Evolutionary conservation across 2,113 vertebrate species (phyloP).

Genomic region (Lathamus discolor): DNA sequence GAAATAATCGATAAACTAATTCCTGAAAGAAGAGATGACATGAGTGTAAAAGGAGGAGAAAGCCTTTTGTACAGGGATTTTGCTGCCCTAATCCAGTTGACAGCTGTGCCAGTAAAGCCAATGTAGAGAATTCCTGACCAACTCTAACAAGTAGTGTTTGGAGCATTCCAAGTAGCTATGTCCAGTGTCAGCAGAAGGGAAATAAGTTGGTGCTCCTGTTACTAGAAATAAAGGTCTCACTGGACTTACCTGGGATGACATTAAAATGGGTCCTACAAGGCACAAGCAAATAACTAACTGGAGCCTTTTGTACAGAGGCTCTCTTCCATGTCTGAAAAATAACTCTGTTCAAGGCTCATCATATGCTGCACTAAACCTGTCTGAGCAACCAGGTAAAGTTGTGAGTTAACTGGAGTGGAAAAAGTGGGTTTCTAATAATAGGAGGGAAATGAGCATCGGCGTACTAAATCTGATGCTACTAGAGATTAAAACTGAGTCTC

Average conservation of each 20-base stretch:
- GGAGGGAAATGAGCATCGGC: neutral
- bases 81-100: neutral
- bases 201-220: neutral
- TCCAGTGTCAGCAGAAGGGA: neutral
- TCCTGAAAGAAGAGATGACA: neutral
- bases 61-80: neutral
- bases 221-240: neutral
- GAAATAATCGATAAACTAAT: neutral
- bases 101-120: neutral
- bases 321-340: neutral
- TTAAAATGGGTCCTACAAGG: neutral
- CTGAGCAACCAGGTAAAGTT: neutral
- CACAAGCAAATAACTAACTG: neutral
- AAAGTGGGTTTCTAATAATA: neutral
- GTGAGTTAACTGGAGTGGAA: neutral
- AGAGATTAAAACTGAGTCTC: neutral
- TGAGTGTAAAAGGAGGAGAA: neutral
- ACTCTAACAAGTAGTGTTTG: neutral
- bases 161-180: neutral
- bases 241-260: neutral
- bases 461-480: neutral
- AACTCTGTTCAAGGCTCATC: neutral
- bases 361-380: rapidly evolving
- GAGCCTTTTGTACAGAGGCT: neutral
- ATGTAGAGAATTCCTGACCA: neutral